Conservation (phyloP, 2,113 vertebrate genomes). For the Gobio gobio region DNA sequence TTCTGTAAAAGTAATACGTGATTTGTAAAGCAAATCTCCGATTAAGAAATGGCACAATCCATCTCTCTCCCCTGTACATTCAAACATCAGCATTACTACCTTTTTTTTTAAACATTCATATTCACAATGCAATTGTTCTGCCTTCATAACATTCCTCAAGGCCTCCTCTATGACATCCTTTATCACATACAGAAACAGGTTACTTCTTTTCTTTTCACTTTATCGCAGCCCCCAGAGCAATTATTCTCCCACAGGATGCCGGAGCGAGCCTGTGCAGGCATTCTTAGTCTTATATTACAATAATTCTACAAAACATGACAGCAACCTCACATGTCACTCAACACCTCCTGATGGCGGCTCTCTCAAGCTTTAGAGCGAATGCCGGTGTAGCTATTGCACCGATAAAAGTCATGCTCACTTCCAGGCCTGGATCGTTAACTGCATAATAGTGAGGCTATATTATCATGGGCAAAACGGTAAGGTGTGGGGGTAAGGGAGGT, state of each 20-base stretch:
- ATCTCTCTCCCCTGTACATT: conserved; percentile 7
- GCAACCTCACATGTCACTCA: conserved; percentile 38
- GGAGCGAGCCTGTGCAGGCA: conserved; percentile 10
- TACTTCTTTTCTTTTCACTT: conserved; percentile 55
- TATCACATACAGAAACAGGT: conserved; percentile 45
- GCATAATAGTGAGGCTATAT: conserved; percentile 29
- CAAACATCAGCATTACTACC: conserved; percentile 38
- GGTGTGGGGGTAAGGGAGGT: too few species aligned
- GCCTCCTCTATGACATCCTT: conserved; percentile 47
- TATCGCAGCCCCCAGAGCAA: conserved; percentile 57
- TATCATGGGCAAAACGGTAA: background rate
- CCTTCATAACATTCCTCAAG: conserved; percentile 45
- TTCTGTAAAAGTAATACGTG: conserved; percentile 28
- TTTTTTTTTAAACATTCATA: conserved; percentile 53
- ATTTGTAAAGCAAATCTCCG: conserved; percentile 51
- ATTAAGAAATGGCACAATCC: conserved; percentile 30
- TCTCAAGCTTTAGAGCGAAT: conserved; percentile 12
- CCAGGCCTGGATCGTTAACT: conserved; percentile 31
- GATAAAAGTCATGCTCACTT: conserved; percentile 27
- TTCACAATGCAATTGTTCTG: conserved; percentile 54
- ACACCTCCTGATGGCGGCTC: background rate
- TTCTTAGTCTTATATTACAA: conserved; percentile 52
- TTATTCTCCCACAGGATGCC: conserved; percentile 58
- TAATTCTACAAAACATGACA: conserved; percentile 46
- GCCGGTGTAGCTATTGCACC: conserved; percentile 8